Evolutionary conservation across 2,113 vertebrate species (phyloP).

Genomic region (Epinephelus fuscoguttatus): DNA sequence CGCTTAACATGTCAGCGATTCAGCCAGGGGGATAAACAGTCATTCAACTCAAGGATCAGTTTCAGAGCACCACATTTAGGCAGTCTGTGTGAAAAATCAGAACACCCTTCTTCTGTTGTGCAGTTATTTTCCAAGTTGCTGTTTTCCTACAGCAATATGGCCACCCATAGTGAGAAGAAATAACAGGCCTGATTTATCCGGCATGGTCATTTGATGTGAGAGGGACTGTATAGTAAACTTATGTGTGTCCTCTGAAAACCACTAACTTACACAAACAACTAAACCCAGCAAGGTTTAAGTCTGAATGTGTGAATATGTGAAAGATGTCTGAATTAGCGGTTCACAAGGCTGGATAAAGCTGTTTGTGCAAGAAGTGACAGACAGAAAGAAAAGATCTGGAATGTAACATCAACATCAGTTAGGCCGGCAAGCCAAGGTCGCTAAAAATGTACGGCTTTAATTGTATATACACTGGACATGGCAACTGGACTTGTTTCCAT

Average conservation of each 20-base stretch:
- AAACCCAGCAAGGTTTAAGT: not conserved
- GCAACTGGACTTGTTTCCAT: conserved; percentile 78
- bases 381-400: not conserved
- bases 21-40: conserved; percentile 59
- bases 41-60: conserved; percentile 27
- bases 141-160: not conserved
- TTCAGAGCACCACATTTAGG: conserved; percentile 24
- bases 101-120: conserved; percentile 6
- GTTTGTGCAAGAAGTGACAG: not conserved
- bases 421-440: conserved; percentile 48
- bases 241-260: not conserved
- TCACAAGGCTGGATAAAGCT: not conserved
- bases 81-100: not conserved
- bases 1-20: conserved; percentile 41
- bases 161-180: conserved; percentile 15
- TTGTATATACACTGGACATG: conserved; percentile 61
- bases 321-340: not conserved
- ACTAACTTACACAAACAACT: not conserved
- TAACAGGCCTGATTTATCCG: not conserved
- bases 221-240: not conserved
- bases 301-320: conserved; percentile 5
- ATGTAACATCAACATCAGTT: conserved; percentile 27
- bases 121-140: not conserved
- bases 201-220: not conserved
- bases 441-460: conserved; percentile 53